These are phyloP conservation scores for Macaria liturata DNA, from an alignment of 2,888 invertebrate genomes.

Conservation along the genomic window DNA sequence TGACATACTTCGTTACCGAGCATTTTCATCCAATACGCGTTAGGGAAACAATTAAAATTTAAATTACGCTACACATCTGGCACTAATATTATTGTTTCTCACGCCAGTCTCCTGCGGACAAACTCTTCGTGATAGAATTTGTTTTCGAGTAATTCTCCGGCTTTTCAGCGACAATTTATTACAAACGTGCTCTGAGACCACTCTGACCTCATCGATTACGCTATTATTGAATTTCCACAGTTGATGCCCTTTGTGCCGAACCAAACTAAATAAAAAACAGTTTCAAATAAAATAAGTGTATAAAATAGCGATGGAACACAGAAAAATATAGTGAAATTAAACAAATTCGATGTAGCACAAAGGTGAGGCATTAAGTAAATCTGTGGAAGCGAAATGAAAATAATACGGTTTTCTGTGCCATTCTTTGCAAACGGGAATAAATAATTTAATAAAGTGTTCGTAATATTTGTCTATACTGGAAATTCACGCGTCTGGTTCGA, in stretches of 20 bases:
- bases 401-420: slow-evolving; percentile 26
- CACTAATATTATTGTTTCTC: slow-evolving; percentile 28
- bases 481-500: slow-evolving; percentile 10
- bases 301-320: slow-evolving; percentile 19
- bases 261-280: slow-evolving; percentile 4
- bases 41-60: slow-evolving; percentile 37
- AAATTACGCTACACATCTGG: slow-evolving; percentile 35
- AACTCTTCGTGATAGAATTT: background rate
- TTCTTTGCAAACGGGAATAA: slow-evolving; percentile 19
- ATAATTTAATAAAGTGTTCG: slow-evolving; percentile 28
- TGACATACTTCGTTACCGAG: slow-evolving; percentile 36
- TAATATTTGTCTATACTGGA: slow-evolving; percentile 19
- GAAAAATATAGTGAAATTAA: slow-evolving; percentile 27
- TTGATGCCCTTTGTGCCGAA: slow-evolving; percentile 1
- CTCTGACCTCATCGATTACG: background rate
- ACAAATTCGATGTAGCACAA: slow-evolving; percentile 19
- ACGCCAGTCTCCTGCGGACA: slow-evolving; percentile 1
- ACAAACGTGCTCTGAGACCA: too few relatives aligned
- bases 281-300: slow-evolving; percentile 8
- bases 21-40: slow-evolving; percentile 23
- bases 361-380: slow-evolving; percentile 28
- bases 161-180: too few relatives aligned
- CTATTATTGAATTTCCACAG: slow-evolving; percentile 9
- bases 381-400: slow-evolving; percentile 23
- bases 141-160: too few relatives aligned